Evolutionary conservation across 2,113 vertebrate species (phyloP), one percentile per base, ranked within the genome.

Genomic region (Rhipidura dahli): DNA sequence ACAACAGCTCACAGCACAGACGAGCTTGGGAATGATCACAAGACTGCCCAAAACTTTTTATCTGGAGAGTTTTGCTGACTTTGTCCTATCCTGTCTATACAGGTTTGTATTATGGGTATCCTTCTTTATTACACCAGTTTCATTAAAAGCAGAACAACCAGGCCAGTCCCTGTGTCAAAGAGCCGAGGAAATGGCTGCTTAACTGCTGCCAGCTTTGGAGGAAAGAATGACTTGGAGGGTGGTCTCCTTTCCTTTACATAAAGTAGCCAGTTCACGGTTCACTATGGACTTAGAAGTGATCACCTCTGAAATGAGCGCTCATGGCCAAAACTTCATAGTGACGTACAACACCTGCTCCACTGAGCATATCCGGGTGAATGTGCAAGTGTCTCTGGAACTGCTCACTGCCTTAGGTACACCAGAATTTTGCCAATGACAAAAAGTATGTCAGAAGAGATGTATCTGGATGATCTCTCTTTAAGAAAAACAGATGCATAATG

Each of bases 151-250:
- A 53, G 45, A 82, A 19, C 26, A 96, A 50, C n/a, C 49, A 85
- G 63, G 57, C 28, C 80, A 89, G 42, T 63, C 42, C 39, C 49
- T 42, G 68, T 39, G 61, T 92, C 75, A 91, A 90, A 95, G 89
- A 75, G 59, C 84, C 7, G 3, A 86, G 73, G 65, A 94, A 92
- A 90, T 44, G 33, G 56, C 53, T 83, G 57, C 61, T 82, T 87
- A 71, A 76, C n/a, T 76, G 44, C 65, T 95, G 93, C 93, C 94
- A 93, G 40, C 65, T 87, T 92, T 3, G 64, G 57, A 78, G 77
- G 65, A 61, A 85, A 93, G n/a, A 91, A 89, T 87, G 88, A 64
- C 87, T 81, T 21, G 1, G 83, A 81, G 80, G 73, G 87, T 93
- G 73, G 73, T 70, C 91, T 89, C 40, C 24, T 78, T 78, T 84